Base-by-base conservation (phyloP, 2,888 invertebrate genomes). In the Eumerus sabulonum region DNA sequence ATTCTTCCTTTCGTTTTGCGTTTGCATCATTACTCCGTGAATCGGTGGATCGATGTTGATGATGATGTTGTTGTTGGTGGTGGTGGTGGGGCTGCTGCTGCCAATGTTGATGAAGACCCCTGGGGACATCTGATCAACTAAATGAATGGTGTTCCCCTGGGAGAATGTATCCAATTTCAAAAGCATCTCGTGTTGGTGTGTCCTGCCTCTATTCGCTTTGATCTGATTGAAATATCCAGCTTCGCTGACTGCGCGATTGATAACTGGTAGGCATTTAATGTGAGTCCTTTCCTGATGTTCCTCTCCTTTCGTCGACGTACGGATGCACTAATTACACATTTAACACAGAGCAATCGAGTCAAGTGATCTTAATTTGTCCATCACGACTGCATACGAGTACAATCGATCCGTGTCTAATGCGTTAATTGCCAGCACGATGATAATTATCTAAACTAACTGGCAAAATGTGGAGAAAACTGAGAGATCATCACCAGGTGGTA, bases 111-210 rank as follows among this genome's bases (percentile, higher is more conserved):
- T 70, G 68, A 64, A 70, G 74, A 74, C 79, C 79, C 79, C 79
- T 70, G 68, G 79, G 79, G 79, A 74, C 79, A 64, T 70, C 74
- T 79, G 73, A 79, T 74, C 79, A n/a, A 74, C 79, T 79, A 79
- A 79, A 79, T 79, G 68, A 79, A 74, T 79, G 74, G 68, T 70
- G 70, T 64, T 74, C 79, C 74, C 79, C 45, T 50, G 74, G 50
- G 79, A 64, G 68, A 51, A 54, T 60, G 79, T 64, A 70, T 79
- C 68, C 63, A 60, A 70, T 79, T 74, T 74, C 79, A 54, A 60
- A 62, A 72, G 72, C 72, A 60, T 67, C 56, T 67, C 19, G 11
- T 53, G 66, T 40, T n/a, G 27, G 38, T 60, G 57, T 38, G 19
- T 72, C 66, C 51, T 27, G 27, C 27, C 27, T 27, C 40, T 13